Conservation (phyloP, 2,888 invertebrate genomes). For the Drosophila sordidula region DNA sequence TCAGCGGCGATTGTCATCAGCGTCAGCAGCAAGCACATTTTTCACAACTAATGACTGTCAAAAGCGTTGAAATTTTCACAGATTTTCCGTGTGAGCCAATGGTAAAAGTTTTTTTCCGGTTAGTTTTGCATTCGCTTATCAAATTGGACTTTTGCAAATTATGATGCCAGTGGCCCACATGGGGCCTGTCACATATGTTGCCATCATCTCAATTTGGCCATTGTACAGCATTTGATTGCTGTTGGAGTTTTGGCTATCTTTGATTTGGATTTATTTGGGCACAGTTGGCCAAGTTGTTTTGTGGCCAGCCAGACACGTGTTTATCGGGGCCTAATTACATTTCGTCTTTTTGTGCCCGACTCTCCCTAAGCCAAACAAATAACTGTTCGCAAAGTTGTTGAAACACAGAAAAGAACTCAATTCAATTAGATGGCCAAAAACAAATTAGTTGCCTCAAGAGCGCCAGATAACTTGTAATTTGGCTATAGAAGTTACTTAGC, state of each 20-base stretch:
- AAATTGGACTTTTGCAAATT: constrained; percentile 39
- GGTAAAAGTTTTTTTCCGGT: constrained; percentile 33
- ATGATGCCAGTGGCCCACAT: constrained; percentile 20
- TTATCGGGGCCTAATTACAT: constrained; percentile 42
- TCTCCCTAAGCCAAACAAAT: constrained; percentile 7
- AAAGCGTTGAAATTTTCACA: constrained; percentile 42
- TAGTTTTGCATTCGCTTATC: constrained; percentile 33
- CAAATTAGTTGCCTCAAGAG: constrained; percentile 33
- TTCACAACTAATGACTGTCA: constrained; percentile 73
- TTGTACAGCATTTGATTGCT: constrained; percentile 24
- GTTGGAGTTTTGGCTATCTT: constrained; percentile 21
- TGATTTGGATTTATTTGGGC: constrained; percentile 30
- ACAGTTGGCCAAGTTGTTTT: background rate
- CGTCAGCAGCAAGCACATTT: constrained; percentile 45
- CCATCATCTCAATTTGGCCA: constrained; percentile 1
- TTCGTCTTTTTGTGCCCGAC: background rate
- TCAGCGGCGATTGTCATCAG: constrained; percentile 44
- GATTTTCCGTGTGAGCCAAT: constrained; percentile 9
- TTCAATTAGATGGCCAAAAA: constrained; percentile 49
- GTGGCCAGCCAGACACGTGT: constrained; percentile 21
- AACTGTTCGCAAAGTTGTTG: constrained; percentile 23
- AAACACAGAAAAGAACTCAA: constrained; percentile 32
- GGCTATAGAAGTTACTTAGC: constrained; percentile 9
- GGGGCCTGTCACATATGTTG: constrained; percentile 40
- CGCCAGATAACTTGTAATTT: constrained; percentile 42